Evolutionary conservation across 2,888 invertebrate species (phyloP).

Genomic region (Netelia inedita): DNA sequence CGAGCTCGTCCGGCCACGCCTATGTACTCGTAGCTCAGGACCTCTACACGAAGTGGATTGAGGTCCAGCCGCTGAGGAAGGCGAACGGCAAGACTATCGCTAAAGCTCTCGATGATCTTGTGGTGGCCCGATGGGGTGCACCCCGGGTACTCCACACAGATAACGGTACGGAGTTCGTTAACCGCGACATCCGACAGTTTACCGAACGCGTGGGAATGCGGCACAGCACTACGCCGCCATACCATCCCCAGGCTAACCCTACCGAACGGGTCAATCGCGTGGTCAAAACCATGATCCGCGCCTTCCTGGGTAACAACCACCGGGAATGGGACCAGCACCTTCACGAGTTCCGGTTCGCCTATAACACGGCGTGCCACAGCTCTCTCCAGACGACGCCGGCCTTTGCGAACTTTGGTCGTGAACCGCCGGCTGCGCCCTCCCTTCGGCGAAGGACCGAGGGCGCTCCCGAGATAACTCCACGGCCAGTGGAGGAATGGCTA

Average conservation of each 20-base stretch:
- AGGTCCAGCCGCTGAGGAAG: constrained; percentile 59
- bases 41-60: constrained; percentile 64
- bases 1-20: not conserved
- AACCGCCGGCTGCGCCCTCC: constrained; percentile 31
- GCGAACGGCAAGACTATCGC: constrained; percentile 62
- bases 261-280: constrained; percentile 43
- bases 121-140: constrained; percentile 49
- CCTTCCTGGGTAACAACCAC: constrained; percentile 49
- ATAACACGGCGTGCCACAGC: constrained; percentile 64
- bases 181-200: not conserved
- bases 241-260: constrained; percentile 50
- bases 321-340: constrained; percentile 60
- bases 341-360: constrained; percentile 58
- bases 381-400: constrained; percentile 60
- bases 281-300: constrained; percentile 67
- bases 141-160: constrained; percentile 30
- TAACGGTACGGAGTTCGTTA: constrained; percentile 54
- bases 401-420: constrained; percentile 69
- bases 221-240: constrained; percentile 18
- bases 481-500: constrained; percentile 11
- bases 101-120: constrained; percentile 35
- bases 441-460: constrained; percentile 9
- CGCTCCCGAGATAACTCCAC: constrained; percentile 6
- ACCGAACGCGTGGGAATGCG: not conserved
- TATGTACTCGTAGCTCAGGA: constrained; percentile 40